Evolutionary conservation across 2,113 vertebrate species (phyloP), one percentile per base, ranked within the genome.

Genomic region (Thryonomys swinderianus): DNA sequence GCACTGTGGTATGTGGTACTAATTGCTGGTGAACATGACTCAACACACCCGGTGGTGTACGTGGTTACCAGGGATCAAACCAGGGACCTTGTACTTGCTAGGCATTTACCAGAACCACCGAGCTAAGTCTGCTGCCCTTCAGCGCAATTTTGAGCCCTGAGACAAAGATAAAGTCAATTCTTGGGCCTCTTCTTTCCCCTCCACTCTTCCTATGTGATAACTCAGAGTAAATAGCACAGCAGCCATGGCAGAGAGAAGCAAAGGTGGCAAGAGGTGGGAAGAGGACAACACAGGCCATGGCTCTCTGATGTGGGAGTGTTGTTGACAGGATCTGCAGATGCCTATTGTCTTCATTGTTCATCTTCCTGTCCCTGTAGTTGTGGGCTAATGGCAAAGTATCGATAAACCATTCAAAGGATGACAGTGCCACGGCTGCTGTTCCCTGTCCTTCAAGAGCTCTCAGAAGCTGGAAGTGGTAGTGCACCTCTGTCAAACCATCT

Each of bases 361-460:
- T n/a, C 66, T 64, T 81, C 78, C 45, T n/a, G 42, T 76, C 37
- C n/a, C 18, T 27, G n/a, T 0, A 55, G n/a, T 51, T 51, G 32
- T 71, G 64, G 40, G 53, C 17, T 71, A n/a, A 90, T 5, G 21
- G n/a, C 8, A 76, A 55, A 69, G 45, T 88, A 48, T 62, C 37
- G 9, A 45, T 2, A 40, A 30, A 34, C 12, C 7, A 14, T 81
- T 64, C 32, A 16, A 57, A 61, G 85, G 13, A 14, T 32, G 42
- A 74, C 79, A 7, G 2, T 21, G 27, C 0, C 27, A 23, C 48
- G 40, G 0, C 0, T 8, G 0, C 61, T 55, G 51, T 51, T 32
- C 18, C 42, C 37, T 85, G 20, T 37, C 1, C 62, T 64, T 91
- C 73, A 78, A 78, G 76, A 69, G 25, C 42, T 88, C 53, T 62